These are phyloP conservation scores for Anorthoa munda DNA, from an alignment of 2,888 invertebrate species.

Conservation along the genomic window DNA sequence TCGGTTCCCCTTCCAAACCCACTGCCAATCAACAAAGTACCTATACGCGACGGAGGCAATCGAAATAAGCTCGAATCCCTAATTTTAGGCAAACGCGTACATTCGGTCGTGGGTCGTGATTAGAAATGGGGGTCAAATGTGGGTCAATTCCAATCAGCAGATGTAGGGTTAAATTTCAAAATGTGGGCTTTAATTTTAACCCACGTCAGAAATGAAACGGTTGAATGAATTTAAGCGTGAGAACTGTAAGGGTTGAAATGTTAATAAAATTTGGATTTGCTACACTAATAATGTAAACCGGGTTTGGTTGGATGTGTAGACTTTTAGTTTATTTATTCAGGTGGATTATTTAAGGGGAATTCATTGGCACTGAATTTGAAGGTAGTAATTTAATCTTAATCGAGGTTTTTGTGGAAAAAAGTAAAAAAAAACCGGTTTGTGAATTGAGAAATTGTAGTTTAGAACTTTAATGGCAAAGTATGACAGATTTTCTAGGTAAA, in stretches of 20 bases:
- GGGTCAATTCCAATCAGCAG: slow-evolving; percentile 54
- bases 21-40: slow-evolving; percentile 20
- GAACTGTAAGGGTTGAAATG: slow-evolving; percentile 41
- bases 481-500: too few species aligned
- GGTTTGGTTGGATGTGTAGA: neutral
- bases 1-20: neutral
- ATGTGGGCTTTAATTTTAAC: slow-evolving; percentile 44
- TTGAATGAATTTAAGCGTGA: slow-evolving; percentile 28
- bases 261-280: slow-evolving; percentile 33
- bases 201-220: slow-evolving; percentile 38
- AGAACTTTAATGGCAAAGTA: too few species aligned
- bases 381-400: neutral
- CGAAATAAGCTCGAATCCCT: slow-evolving; percentile 23
- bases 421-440: too few species aligned
- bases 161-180: slow-evolving; percentile 49
- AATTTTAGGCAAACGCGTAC: slow-evolving; percentile 34
- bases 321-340: neutral
- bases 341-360: neutral
- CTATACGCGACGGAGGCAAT: neutral
- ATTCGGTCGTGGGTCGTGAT: slow-evolving; percentile 40
- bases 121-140: slow-evolving; percentile 52
- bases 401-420: too few species aligned
- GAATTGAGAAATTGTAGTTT: too few species aligned
- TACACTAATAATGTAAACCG: slow-evolving; percentile 12
- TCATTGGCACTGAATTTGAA: neutral